Conservation (phyloP, 2,888 invertebrate species). For the Watsonalla binaria region DNA sequence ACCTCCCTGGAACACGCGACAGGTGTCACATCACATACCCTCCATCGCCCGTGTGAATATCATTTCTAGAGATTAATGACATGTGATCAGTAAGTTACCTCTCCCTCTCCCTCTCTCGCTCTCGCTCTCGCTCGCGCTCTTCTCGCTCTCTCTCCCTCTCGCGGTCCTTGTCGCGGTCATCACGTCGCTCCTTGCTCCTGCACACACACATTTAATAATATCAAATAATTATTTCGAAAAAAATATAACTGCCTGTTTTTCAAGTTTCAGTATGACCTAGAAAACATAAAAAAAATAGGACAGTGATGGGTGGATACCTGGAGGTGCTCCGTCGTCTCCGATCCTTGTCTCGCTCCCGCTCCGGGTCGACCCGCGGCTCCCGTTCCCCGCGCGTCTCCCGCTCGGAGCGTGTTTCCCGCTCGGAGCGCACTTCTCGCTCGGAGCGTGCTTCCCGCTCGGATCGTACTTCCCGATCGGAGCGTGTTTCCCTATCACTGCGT, state of each 20-base stretch:
- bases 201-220: conserved; percentile 2
- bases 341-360: conserved; percentile 73
- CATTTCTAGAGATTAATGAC: no score
- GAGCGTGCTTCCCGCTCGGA: conserved; percentile 32
- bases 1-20: conserved; percentile 29
- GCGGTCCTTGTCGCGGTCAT: conserved; percentile 55
- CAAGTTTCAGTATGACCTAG: no score
- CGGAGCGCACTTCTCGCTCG: conserved; percentile 17
- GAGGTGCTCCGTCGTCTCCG: conserved; percentile 40
- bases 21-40: no score
- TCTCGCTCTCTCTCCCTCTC: conserved; percentile 37
- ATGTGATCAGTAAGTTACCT: not conserved
- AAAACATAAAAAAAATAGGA: no score
- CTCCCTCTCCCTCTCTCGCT: conserved; percentile 67
- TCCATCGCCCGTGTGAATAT: no score
- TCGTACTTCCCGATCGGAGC: conserved; percentile 21
- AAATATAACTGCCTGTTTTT: no score
- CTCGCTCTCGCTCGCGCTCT: conserved; percentile 52
- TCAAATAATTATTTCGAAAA: no score
- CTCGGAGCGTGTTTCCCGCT: conserved; percentile 21
- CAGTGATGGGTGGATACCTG: conserved; percentile 20
- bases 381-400: conserved; percentile 18
- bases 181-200: conserved; percentile 31
- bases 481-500: conserved; percentile 36
- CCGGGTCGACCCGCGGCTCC: conserved; percentile 49